Evolutionary conservation across 2,888 invertebrate genomes (phyloP).

Genomic region (Plusia festucae): DNA sequence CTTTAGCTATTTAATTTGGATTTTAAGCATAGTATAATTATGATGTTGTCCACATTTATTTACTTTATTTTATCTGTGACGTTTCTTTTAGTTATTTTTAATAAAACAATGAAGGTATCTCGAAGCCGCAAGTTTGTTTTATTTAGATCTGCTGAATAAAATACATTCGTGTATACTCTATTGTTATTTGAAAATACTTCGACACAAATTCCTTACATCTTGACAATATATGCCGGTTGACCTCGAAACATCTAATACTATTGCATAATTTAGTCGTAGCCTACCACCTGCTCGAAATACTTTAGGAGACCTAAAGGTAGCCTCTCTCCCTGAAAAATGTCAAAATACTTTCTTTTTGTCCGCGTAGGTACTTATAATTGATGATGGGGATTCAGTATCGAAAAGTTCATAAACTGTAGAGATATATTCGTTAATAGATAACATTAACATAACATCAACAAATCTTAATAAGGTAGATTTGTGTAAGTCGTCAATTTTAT

Average conservation of each 20-base stretch:
- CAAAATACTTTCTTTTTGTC: neutral
- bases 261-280: slow-evolving; percentile 43
- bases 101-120: neutral
- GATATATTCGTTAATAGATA: neutral
- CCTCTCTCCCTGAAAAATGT: slow-evolving; percentile 10
- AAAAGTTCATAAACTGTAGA: neutral
- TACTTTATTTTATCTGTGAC: too few species aligned
- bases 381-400: neutral
- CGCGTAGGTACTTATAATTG: too few species aligned
- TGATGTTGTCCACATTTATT: too few species aligned
- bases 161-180: too few species aligned
- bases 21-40: too few species aligned
- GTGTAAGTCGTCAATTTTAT: too few species aligned
- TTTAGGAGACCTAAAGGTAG: slow-evolving; percentile 11
- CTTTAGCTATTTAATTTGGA: too few species aligned
- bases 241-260: slow-evolving; percentile 27
- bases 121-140: neutral
- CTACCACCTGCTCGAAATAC: slow-evolving; percentile 23
- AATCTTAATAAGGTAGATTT: too few species aligned
- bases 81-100: too few species aligned
- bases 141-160: neutral
- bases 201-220: slow-evolving; percentile 2
- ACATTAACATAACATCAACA: too few species aligned
- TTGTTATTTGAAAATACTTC: neutral
- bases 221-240: slow-evolving; percentile 21